These are phyloP conservation scores for Physeter macrocephalus DNA, from an alignment of 2,113 vertebrate species.

Conservation along the genomic window DNA sequence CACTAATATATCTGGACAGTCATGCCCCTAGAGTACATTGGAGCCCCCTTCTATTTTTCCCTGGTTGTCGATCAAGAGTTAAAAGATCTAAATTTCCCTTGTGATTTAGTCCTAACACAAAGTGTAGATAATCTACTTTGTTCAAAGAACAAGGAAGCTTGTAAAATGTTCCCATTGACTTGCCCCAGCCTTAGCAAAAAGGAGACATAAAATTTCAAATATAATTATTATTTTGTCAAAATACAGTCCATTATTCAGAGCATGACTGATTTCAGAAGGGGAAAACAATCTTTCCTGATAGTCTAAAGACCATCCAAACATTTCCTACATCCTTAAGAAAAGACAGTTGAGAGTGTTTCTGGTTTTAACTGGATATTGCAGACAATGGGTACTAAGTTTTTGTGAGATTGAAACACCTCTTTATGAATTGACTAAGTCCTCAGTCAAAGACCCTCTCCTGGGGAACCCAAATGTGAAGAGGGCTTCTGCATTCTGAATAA, in stretches of 20 bases:
- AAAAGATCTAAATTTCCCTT: background rate
- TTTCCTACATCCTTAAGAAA: background rate
- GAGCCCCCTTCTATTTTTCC: no score
- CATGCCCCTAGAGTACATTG: background rate
- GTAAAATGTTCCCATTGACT: background rate
- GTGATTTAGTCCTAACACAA: background rate
- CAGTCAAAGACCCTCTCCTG: background rate
- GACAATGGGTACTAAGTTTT: background rate
- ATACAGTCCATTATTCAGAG: background rate
- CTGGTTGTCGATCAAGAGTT: background rate
- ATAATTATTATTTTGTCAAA: background rate
- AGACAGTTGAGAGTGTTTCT: background rate
- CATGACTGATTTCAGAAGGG: background rate
- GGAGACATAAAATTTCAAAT: background rate
- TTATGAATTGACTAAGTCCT: background rate
- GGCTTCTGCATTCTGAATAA: background rate
- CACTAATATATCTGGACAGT: no score
- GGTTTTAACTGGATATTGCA: background rate
- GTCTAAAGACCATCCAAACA: background rate
- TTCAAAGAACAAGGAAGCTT: background rate
- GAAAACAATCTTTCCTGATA: background rate
- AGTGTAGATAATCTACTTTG: background rate
- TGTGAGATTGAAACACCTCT: background rate
- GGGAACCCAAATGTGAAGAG: background rate
- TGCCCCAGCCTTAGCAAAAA: background rate